A percentile compares a stretch with the other conserved stretches of the same genome.
These are phyloP conservation scores for Leucophenga varia DNA, from an alignment of 1,140 invertebrate genomes.

Conservation along the genomic window DNA sequence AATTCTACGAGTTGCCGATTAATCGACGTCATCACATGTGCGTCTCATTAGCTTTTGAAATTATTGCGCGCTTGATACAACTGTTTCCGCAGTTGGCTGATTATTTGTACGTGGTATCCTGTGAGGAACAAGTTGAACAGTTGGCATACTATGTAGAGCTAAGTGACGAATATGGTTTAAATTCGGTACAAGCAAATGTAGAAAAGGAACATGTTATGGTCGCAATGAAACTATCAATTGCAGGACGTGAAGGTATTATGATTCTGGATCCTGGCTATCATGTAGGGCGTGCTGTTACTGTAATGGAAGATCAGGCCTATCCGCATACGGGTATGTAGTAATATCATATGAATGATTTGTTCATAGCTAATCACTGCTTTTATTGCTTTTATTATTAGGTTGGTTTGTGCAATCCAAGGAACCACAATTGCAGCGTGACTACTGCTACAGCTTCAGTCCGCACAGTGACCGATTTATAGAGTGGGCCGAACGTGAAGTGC, in stretches of 20 bases:
- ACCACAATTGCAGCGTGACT: slow-evolving; percentile 73
- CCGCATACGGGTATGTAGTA: slow-evolving; percentile 76
- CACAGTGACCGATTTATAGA: slow-evolving; percentile 73
- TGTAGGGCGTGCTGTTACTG: slow-evolving; percentile 78
- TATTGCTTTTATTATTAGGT: too few relatives aligned
- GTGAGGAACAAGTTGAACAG: slow-evolving; percentile 80
- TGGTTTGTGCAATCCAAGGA: slow-evolving; percentile 83
- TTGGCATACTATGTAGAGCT: slow-evolving; percentile 66
- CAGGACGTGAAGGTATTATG: slow-evolving; percentile 71
- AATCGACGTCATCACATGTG: slow-evolving; percentile 79
- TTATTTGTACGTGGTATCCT: slow-evolving; percentile 76
- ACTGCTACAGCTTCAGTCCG: slow-evolving; percentile 71
- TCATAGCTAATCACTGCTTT: too few relatives aligned
- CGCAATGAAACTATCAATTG: slow-evolving; percentile 72
- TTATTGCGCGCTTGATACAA: slow-evolving; percentile 65
- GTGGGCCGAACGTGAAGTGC: slow-evolving; percentile 75
- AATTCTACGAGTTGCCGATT: slow-evolving; percentile 76
- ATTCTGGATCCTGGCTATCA: slow-evolving; percentile 90
- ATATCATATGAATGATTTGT: too few relatives aligned
- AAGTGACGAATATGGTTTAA: slow-evolving; percentile 59
- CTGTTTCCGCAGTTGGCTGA: slow-evolving; percentile 67
- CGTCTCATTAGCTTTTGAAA: slow-evolving; percentile 80
- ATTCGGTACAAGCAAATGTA: slow-evolving; percentile 64
- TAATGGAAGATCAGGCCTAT: slow-evolving; percentile 80
- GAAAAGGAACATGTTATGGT: slow-evolving; percentile 90